Evolutionary conservation across 2,113 vertebrate genomes (phyloP), one percentile per base, ranked within the genome.

Genomic region (Rhabdornis inornatus): DNA sequence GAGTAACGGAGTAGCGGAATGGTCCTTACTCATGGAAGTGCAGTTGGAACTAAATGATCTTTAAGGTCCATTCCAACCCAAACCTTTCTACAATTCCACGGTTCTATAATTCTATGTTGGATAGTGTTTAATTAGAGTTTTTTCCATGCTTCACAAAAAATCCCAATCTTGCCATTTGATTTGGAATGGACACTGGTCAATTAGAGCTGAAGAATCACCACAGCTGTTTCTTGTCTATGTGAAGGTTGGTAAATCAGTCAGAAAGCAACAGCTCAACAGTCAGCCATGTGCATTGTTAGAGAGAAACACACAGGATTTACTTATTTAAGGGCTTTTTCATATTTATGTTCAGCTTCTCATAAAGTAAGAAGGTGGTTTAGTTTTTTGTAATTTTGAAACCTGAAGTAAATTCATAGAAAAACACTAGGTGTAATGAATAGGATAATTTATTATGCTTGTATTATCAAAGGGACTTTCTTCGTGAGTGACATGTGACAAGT

Each of bases 151-250:
- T 47, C 31, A 65, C 40, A 55, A 83, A 86, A 50, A 33, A 31
- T 37, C 17, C 8, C 0, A 2, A 0, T 82, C 40, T 81, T 22
- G 11, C 4, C 4, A 7, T 75, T 45, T 64, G 30, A 37, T 30
- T 21, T 31, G 31, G 39, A 87, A 89, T 15, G 7, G 18, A 20
- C 17, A 28, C 22, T 42, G 44, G 22, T 68, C 25, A 45, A 15
- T 53, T 45, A 45, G 28, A 81, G 25, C 31, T 56, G 60, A 84
- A 77, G 68, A 77, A 66, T 57, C 42, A 81, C 21, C 42, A 47
- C 18, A 71, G 35, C 39, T 47, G 8, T 12, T 89, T 2, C 27
- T n/a, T 80, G 9, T 69, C 31, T 9, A 7, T 25, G 37, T 47
- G 17, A 84, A 81, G 1, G 9, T 42, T 72, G 13, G 37, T 10